Conservation (phyloP, 2,888 invertebrate genomes). For the Bruchidius siliquastri region DNA sequence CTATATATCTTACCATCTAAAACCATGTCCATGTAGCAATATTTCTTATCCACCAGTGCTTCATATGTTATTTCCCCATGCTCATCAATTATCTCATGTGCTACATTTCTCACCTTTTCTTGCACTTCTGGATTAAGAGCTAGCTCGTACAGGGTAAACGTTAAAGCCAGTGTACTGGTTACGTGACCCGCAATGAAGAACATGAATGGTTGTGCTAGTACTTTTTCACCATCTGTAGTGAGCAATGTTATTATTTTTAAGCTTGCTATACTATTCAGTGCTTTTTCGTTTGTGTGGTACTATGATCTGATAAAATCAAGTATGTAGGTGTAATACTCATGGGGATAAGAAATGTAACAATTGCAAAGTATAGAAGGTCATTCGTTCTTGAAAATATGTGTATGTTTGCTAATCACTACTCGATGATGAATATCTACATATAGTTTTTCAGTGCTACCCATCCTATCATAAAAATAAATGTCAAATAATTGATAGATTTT, state of each 20-base stretch:
- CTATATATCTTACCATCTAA: slow-evolving; percentile 10
- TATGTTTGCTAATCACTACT: too few species aligned
- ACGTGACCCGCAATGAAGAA: slow-evolving; percentile 60
- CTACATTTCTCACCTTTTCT: slow-evolving; percentile 49
- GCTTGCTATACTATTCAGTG: background rate
- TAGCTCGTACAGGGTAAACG: slow-evolving; percentile 54
- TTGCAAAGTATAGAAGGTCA: too few species aligned
- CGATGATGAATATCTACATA: too few species aligned
- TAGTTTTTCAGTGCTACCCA: too few species aligned
- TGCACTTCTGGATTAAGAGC: slow-evolving; percentile 52
- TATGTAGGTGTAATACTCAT: too few species aligned
- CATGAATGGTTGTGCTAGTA: slow-evolving; percentile 26
- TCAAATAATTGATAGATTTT: too few species aligned
- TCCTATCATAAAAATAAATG: too few species aligned
- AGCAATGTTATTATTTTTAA: background rate
- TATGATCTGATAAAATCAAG: too few species aligned
- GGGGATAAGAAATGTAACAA: too few species aligned
- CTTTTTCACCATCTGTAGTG: slow-evolving; percentile 8
- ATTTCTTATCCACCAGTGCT: slow-evolving; percentile 48
- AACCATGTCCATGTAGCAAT: slow-evolving; percentile 11
- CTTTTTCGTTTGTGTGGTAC: too few species aligned
- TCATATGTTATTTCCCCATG: slow-evolving; percentile 50
- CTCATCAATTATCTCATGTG: slow-evolving; percentile 42
- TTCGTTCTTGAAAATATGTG: too few species aligned
- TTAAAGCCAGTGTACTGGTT: slow-evolving; percentile 56